A percentile compares a stretch with the other conserved stretches of the same genome.
Evolutionary conservation across 2,888 invertebrate genomes (phyloP).

Genomic region (Parnassius smintheus): DNA sequence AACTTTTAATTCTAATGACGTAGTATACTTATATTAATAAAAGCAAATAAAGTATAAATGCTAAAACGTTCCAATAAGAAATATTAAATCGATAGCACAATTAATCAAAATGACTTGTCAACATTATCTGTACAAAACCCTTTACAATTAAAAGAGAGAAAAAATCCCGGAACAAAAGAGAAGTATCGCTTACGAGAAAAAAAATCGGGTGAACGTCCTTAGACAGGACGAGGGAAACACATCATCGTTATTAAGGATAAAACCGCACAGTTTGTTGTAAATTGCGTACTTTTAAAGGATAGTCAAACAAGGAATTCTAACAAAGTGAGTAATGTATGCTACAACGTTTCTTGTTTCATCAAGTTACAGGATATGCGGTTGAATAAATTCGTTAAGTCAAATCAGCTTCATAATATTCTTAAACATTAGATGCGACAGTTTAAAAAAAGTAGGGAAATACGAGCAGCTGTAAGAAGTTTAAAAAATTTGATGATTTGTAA

Average conservation of each 20-base stretch:
- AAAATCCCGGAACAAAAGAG: constrained; percentile 46
- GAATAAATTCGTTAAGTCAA: constrained; percentile 28
- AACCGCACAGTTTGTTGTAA: constrained; percentile 38
- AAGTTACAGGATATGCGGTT: constrained; percentile 42
- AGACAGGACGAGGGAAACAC: constrained; percentile 46
- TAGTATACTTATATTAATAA: too few relatives aligned
- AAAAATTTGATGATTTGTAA: too few relatives aligned
- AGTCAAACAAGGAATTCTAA: constrained; percentile 6
- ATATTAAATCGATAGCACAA: constrained; percentile 46
- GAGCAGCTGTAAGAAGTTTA: constrained; percentile 34
- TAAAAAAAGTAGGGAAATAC: constrained; percentile 35
- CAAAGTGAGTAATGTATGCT: constrained; percentile 20
- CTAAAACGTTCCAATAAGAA: constrained; percentile 25
- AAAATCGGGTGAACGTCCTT: constrained; percentile 70
- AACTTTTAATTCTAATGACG: too few relatives aligned
- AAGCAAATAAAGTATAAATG: too few relatives aligned
- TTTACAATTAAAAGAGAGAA: constrained; percentile 21
- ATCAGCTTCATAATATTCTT: constrained; percentile 38
- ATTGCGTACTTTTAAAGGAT: constrained; percentile 35
- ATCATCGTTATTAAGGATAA: constrained; percentile 31
- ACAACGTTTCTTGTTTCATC: constrained; percentile 7
- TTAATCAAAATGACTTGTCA: constrained; percentile 68
- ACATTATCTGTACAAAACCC: constrained; percentile 44
- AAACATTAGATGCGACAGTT: constrained; percentile 39
- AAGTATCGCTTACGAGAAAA: constrained; percentile 60